Conservation (phyloP, 1,140 invertebrate species). For the Temnothorax curvispinosus region DNA sequence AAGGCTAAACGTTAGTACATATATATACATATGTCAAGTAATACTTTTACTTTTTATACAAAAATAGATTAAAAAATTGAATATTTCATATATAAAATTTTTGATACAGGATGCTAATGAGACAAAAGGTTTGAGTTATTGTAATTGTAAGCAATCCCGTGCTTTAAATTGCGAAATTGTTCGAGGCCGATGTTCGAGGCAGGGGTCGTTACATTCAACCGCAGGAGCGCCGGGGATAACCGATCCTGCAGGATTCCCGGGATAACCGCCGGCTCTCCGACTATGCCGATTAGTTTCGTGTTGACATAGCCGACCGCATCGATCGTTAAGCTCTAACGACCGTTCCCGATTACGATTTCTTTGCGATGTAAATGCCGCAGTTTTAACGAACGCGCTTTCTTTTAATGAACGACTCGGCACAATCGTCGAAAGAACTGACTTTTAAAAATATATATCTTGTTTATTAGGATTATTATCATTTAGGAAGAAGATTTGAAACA, state of each 20-base stretch:
- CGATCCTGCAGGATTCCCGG: slow-evolving; percentile 73
- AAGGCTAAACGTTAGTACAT: neutral
- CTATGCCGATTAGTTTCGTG: slow-evolving; percentile 78
- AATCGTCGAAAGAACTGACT: neutral
- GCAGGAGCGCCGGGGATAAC: slow-evolving; percentile 64
- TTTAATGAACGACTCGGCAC: slow-evolving; percentile 12
- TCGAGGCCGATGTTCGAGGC: slow-evolving; percentile 10
- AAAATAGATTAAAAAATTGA: neutral
- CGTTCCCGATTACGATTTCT: slow-evolving; percentile 70
- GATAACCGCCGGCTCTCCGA: slow-evolving; percentile 75
- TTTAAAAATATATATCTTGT: neutral
- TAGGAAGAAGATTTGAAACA: too few relatives aligned
- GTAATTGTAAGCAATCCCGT: slow-evolving; percentile 12
- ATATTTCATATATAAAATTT: neutral
- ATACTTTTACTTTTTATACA: neutral
- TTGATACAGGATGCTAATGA: neutral
- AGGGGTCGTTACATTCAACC: slow-evolving; percentile 69
- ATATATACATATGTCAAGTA: too few relatives aligned
- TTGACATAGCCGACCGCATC: slow-evolving; percentile 71
- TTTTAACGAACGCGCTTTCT: neutral
- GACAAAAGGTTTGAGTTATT: slow-evolving; percentile 21
- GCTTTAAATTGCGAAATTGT: slow-evolving; percentile 42
- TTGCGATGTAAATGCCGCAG: slow-evolving; percentile 53
- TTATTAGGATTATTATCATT: neutral
- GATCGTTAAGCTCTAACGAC: slow-evolving; percentile 69